Percentiles rank a stretch among this genome's conserved stretches.
Evolutionary conservation across 2,888 invertebrate species (phyloP).

Genomic region (Bombylius major): DNA sequence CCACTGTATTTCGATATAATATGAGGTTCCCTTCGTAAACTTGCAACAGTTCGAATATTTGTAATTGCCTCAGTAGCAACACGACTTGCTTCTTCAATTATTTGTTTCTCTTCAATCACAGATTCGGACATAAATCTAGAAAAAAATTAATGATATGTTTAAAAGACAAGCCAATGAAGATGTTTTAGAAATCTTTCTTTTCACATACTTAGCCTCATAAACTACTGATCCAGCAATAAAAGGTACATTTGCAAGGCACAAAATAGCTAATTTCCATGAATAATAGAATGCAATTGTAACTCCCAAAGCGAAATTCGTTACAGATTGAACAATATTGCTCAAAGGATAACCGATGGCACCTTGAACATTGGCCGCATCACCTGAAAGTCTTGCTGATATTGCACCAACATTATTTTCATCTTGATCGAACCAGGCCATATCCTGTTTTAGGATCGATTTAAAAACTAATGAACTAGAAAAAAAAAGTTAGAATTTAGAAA

Average conservation of each 20-base stretch:
- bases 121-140: conserved; percentile 44
- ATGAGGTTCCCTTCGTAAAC: conserved; percentile 45
- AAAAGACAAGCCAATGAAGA: too few relatives aligned
- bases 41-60: conserved; percentile 56
- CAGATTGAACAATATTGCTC: conserved; percentile 53
- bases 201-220: conserved; percentile 42
- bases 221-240: conserved; percentile 52
- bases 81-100: conserved; percentile 52
- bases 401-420: conserved; percentile 55
- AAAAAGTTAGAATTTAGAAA: too few relatives aligned
- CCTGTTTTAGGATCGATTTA: conserved; percentile 52
- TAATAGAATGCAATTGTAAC: conserved; percentile 47
- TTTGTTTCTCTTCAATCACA: conserved; percentile 44
- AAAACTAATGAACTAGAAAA: conserved; percentile 38
- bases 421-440: conserved; percentile 63
- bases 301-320: conserved; percentile 51
- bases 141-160: neutral
- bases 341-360: conserved; percentile 58
- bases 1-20: conserved; percentile 45
- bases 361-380: conserved; percentile 59
- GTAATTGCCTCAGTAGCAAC: conserved; percentile 62
- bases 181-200: neutral
- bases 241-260: conserved; percentile 52
- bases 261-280: conserved; percentile 57
- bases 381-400: conserved; percentile 52